Evolutionary conservation across 2,113 vertebrate genomes (phyloP).

Genomic region (Chionomys nivalis): DNA sequence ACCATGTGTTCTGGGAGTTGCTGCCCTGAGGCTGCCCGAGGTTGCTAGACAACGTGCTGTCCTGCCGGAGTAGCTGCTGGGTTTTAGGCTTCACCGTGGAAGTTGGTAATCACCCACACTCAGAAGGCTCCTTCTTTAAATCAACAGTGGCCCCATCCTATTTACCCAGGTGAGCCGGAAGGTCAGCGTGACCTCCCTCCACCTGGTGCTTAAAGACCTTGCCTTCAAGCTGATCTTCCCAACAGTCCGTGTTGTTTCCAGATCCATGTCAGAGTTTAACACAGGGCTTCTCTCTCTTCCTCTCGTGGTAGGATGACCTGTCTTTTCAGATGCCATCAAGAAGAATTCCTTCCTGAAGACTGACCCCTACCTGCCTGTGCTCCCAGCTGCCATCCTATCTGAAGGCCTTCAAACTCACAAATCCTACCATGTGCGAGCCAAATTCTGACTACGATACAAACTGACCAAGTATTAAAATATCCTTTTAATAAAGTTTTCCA

Average conservation of each 20-base stretch:
- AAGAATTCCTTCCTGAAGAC: too few relatives aligned
- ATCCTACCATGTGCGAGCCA: rapidly evolving
- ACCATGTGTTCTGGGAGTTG: slow-evolving; percentile 69
- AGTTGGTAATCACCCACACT: slow-evolving; percentile 64
- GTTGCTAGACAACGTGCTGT: slow-evolving; percentile 86
- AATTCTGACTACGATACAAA: not conserved
- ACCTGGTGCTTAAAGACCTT: not conserved
- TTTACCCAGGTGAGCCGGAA: not conserved
- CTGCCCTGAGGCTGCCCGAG: slow-evolving; percentile 52
- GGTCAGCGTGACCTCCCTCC: not conserved
- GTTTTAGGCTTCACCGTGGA: slow-evolving; percentile 63
- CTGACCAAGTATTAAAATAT: not conserved
- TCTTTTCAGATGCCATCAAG: not conserved
- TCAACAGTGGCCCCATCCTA: slow-evolving; percentile 67
- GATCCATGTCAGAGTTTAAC: not conserved
- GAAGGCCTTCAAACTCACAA: not conserved
- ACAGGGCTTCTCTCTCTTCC: not conserved
- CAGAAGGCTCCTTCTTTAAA: slow-evolving; percentile 73
- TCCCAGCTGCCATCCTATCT: too few relatives aligned
- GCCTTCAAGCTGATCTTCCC: not conserved
- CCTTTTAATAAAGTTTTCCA: not conserved
- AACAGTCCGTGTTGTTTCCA: not conserved
- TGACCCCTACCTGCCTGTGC: not conserved
- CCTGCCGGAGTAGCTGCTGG: not conserved
- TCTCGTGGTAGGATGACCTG: rapidly evolving